phyloP scores from a whole-genome alignment of 2,113 vertebrate genomes.

The Scomber scombrus region DNA sequence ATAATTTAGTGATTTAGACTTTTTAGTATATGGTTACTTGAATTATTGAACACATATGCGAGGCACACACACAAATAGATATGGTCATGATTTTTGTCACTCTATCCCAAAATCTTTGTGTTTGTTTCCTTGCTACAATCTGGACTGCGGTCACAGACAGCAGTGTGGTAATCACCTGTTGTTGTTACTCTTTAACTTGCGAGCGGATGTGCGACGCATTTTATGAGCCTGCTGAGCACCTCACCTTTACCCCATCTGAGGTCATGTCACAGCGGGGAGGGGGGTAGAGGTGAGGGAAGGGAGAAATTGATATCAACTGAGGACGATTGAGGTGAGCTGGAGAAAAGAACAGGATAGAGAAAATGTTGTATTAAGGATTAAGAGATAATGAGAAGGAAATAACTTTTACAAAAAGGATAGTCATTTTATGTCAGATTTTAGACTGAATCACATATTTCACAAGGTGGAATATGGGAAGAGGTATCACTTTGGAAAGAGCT shows the following conservation, averaged over 20 bases:
- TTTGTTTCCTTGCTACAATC: conserved; percentile 17
- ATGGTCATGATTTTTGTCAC: too few relatives aligned
- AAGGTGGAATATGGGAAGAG: not conserved
- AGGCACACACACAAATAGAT: too few relatives aligned
- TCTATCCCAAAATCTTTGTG: not conserved
- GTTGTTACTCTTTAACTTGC: conserved; percentile 78
- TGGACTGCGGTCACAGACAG: conserved; percentile 30
- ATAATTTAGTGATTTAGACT: too few relatives aligned
- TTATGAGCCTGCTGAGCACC: conserved; percentile 52
- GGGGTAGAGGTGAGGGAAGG: not conserved
- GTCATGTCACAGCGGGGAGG: conserved; percentile 14
- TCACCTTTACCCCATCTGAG: conserved; percentile 41
- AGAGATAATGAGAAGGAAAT: not conserved
- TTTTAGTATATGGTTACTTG: too few relatives aligned
- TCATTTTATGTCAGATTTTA: not conserved
- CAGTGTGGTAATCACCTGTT: conserved; percentile 66
- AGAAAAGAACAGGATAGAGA: not conserved
- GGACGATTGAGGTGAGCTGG: not conserved
- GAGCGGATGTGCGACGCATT: conserved; percentile 63
- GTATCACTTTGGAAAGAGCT: too few relatives aligned
- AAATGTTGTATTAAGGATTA: conserved; percentile 11
- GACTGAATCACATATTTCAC: not conserved
- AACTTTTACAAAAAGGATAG: not conserved
- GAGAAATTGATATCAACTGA: not conserved
- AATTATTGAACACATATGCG: too few relatives aligned